Evolutionary conservation across 2,888 invertebrate genomes (phyloP), one percentile per base, ranked within the genome.

Genomic region (Drepana falcataria): DNA sequence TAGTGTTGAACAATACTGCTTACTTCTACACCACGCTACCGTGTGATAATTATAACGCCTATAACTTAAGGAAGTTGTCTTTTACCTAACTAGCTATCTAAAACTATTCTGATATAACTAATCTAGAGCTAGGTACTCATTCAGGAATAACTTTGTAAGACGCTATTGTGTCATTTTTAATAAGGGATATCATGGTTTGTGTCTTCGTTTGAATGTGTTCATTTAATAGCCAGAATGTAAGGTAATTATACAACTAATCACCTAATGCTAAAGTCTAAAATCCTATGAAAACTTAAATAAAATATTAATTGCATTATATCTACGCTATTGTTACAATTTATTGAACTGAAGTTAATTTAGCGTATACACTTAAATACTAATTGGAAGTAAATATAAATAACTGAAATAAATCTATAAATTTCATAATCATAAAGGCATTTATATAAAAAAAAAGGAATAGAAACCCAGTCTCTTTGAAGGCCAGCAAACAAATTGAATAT

Each of bases 401-500:
- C 44, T 9, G 44, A 44, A 44, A 44, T 44, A 44, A 6, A 44
- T 44, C 9, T 44, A 44, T 9, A 6, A 9, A 37, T 2, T 9
- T 44, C 6, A 44, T 9, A 7, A 44, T 44, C 9, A 44, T 44
- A 44, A 44, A 44, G 54, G 57, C 35, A 53, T 55, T 58, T 61
- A 68, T 57, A 56, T 57, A 71, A 71, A 72, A 71, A 72, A 71
- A 69, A 78, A 80, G 81, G 73, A 56, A 72, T 68, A 64, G 65
- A 68, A 21, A 21, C 21, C 21, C 80, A 84, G 83, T 83, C 81
- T 83, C 73, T 72, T 79, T 79, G 79, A 75, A 71, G 69, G 68
- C 70, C 68, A 69, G 35, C 3, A 34, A 9, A 44, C 3, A 9
- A 9, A 9, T 9, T 9, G 44, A 44, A 9, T 44, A 40, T 40